Base-by-base conservation (phyloP, 2,113 vertebrate species). In the Platysteira castanea region DNA sequence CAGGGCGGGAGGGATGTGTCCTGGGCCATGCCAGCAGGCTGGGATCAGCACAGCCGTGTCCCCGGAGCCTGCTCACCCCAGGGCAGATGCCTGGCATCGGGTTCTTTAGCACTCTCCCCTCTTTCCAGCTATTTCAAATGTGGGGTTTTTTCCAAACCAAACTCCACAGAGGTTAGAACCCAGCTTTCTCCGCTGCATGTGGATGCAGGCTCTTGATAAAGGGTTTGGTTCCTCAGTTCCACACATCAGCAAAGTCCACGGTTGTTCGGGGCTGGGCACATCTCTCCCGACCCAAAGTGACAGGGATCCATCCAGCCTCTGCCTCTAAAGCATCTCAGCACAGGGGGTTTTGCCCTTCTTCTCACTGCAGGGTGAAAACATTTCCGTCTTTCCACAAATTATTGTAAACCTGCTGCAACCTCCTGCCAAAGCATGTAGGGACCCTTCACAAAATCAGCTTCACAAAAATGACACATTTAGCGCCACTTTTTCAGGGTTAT, bases 401-500 rank as follows among this genome's bases (percentile, higher is more conserved):
- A 92, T 15, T 89, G 91, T 76, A 89, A 96, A 96, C 96, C 96
- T 97, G 95, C 96, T 96, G 95, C 92, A 97, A 95, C 93, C 92
- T 96, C 96, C 96, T 97, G 96, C 93, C 93, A 96, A 95, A 96
- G 90, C 92, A 71, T 57, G 95, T 94, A 96, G 88, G 53, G 84
- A 93, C 90, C 75, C 88, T 96, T 97, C 96, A 97, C n/a, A 81
- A 90, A 92, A 92, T 44, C 92, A 80, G 90, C 90, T 92, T 93
- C 95, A 94, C 81, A 94, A 95, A 96, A 97, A 96, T 96, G 71
- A 97, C 93, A 96, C 85, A 79, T 94, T 96, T 96, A 95, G 71
- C 87, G 1, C 87, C 92, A 94, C 93, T 94, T 95, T 97, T 96
- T 86, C 93, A 95, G 95, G 93, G 88, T 94, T 95, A 92, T 53